Base-by-base conservation (phyloP, 2,797 vertebrate species). In the Pangasius krempfi region DNA sequence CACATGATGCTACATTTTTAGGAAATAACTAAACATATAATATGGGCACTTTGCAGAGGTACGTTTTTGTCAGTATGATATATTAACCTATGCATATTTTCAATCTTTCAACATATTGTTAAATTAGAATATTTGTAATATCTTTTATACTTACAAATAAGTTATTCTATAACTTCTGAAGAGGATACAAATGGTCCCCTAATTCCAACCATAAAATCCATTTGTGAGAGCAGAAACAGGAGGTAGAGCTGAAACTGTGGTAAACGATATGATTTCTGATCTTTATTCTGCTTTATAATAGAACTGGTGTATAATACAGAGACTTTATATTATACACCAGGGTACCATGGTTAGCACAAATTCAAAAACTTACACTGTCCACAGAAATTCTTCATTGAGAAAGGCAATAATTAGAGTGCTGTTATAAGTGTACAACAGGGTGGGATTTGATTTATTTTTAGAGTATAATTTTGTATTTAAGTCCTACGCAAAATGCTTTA, bases 91-190 rank as follows among this genome's bases (percentile, higher is more conserved):
- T 40, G 60, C 52, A 52, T 85, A 44, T 88, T 25, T 70, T 72
- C 44, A 64, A 86, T 54, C 52, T 22, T 62, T 88, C 8, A 52
- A 81, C 50, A 88, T 52, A 37, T 25, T 76, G 85, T 90, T 90
- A 78, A 76, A 87, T 87, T 89, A 85, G 40, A 50, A 84, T 87
- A 70, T 86, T 89, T 87, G 64, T 37, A 62, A 82, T 84, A 78
- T 54, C n/a, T 52, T 92, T 75, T 92, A 89, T 89, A n/a, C n/a
- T n/a, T n/a, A 90, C 82, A 90, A 89, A 90, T 92, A 92, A 89
- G 75, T 90, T 92, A 92, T 47, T 84, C 20, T 86, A 87, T 44
- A 52, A 68, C 14, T 37, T 82, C 27, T 52, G 60, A 83, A 78
- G 52, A 87, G 30, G 6, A 76, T 88, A 40, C 44, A 84, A 89